These are phyloP conservation scores for Xenentodon cancila DNA, from an alignment of 2,797 vertebrate genomes.

Conservation along the genomic window DNA sequence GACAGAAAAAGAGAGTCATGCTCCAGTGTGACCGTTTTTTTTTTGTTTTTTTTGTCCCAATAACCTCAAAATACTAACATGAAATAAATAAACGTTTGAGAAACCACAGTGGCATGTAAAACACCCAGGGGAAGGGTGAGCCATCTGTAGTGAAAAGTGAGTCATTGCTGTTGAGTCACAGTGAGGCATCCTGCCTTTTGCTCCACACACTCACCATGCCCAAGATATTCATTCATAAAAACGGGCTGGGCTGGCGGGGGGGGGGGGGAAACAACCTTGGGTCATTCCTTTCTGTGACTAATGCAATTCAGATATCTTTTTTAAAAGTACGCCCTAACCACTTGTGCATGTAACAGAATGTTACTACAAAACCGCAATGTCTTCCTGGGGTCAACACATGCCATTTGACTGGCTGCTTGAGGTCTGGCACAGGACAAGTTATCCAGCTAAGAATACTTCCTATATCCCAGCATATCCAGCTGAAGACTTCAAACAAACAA, in stretches of 20 bases:
- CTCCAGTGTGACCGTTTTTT: background rate
- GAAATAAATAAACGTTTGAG: constrained; percentile 42
- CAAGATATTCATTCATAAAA: constrained; percentile 89
- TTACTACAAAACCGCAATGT: constrained; percentile 63
- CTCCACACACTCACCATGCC: constrained; percentile 42
- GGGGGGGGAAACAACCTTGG: constrained; percentile 63
- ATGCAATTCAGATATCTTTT: constrained; percentile 60
- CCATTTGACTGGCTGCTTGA: constrained; percentile 9
- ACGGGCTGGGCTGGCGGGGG: constrained; percentile 47
- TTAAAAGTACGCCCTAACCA: constrained; percentile 47
- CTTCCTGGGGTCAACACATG: constrained; percentile 21
- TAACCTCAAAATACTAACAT: constrained; percentile 20
- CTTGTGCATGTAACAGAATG: constrained; percentile 57
- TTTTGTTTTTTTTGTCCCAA: background rate
- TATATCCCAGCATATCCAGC: background rate
- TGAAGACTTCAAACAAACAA: background rate
- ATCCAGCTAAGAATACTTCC: no score
- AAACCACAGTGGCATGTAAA: constrained; percentile 50
- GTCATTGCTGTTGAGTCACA: constrained; percentile 77
- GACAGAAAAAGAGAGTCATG: background rate
- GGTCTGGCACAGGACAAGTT: background rate
- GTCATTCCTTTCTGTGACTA: constrained; percentile 71
- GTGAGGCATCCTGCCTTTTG: constrained; percentile 54
- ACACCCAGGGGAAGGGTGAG: constrained; percentile 58
- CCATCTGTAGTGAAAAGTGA: constrained; percentile 71